Percentiles rank a stretch among this genome's conserved stretches.
phyloP scores from a whole-genome alignment of 1,140 invertebrate species.

The Bombus waltoni region DNA sequence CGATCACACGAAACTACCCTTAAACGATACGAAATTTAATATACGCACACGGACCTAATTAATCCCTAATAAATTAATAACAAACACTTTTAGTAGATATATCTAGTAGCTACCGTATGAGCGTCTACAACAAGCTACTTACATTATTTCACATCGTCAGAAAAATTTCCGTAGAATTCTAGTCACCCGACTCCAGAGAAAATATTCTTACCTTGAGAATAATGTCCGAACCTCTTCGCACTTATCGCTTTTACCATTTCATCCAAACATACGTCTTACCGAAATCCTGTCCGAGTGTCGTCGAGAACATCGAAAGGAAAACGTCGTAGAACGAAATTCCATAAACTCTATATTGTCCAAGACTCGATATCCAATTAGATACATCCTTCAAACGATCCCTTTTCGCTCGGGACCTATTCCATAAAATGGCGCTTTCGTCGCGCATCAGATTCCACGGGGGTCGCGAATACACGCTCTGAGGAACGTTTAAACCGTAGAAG shows the following conservation, averaged over 20 bases:
- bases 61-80: too few species aligned
- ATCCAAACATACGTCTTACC: too few species aligned
- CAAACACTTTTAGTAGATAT: too few species aligned
- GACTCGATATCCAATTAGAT: background rate
- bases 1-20: background rate
- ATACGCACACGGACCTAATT: background rate
- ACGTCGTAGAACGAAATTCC: background rate
- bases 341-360: background rate
- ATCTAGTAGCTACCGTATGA: too few species aligned
- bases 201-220: background rate
- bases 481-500: constrained; percentile 1
- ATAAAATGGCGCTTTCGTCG: background rate
- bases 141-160: background rate
- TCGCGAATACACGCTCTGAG: too few species aligned
- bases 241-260: background rate
- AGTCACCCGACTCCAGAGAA: background rate
- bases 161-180: background rate
- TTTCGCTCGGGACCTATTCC: background rate
- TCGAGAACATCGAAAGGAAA: background rate
- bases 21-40: background rate
- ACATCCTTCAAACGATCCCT: background rate
- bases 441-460: background rate
- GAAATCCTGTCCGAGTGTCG: background rate
- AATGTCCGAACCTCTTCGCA: background rate
- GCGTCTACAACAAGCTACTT: too few species aligned